A percentile compares a stretch with the other conserved stretches of the same genome.
Evolutionary conservation across 2,797 vertebrate genomes (phyloP).

Genomic region (Apogon hyalosoma): DNA sequence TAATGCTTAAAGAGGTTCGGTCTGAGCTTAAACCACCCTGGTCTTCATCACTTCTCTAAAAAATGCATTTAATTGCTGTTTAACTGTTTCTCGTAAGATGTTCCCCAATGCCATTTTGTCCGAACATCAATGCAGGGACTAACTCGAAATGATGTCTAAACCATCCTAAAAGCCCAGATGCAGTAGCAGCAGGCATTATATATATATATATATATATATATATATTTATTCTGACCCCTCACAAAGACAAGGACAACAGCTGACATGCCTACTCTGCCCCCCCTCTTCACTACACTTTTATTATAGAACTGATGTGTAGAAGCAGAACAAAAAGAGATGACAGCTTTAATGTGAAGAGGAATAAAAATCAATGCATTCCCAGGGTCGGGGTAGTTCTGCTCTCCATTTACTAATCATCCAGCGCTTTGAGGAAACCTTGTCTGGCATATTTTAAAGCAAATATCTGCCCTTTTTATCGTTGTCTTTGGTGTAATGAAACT

Average conservation of each 20-base stretch:
- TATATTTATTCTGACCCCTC: slow-evolving; percentile 40
- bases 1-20: slow-evolving; percentile 40
- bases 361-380: slow-evolving; percentile 51
- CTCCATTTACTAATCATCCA: slow-evolving; percentile 61
- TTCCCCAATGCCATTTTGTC: not conserved
- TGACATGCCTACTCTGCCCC: slow-evolving; percentile 63
- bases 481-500: slow-evolving; percentile 73
- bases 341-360: slow-evolving; percentile 67
- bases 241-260: slow-evolving; percentile 68
- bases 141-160: slow-evolving; percentile 12
- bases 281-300: slow-evolving; percentile 50
- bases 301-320: slow-evolving; percentile 39
- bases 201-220: not conserved
- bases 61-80: not conserved
- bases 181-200: slow-evolving; percentile 8
- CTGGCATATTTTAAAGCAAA: slow-evolving; percentile 67
- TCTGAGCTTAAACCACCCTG: not conserved
- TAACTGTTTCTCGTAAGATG: not conserved
- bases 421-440: slow-evolving; percentile 56
- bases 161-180: slow-evolving; percentile 24
- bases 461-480: slow-evolving; percentile 66
- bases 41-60: not conserved
- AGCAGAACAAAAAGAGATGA: slow-evolving; percentile 64
- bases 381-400: slow-evolving; percentile 31
- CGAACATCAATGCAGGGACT: not conserved